phyloP scores from a whole-genome alignment of 2,888 invertebrate genomes.

The Galerucella nymphaeae region DNA sequence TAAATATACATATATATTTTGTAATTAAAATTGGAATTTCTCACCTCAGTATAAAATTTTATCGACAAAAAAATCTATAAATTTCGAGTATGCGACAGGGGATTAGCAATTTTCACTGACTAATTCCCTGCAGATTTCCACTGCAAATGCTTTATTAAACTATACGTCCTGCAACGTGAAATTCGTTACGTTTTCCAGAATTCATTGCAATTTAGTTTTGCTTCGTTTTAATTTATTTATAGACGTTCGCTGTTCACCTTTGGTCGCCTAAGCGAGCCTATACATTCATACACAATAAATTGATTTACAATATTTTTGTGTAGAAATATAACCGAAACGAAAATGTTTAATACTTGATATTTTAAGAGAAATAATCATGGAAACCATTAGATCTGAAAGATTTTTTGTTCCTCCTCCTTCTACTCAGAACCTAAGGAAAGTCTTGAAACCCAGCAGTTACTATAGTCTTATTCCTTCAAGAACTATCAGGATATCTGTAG shows the following conservation, averaged over 20 bases:
- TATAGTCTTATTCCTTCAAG: too few species aligned
- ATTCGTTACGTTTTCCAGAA: conserved; percentile 38
- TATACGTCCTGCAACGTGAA: conserved; percentile 35
- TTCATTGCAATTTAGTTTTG: conserved; percentile 34
- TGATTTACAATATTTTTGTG: neutral
- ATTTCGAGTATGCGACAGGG: conserved; percentile 42
- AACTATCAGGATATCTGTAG: too few species aligned
- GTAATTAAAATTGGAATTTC: conserved; percentile 7
- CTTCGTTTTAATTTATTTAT: conserved; percentile 34
- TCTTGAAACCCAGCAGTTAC: too few species aligned
- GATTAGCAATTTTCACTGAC: conserved; percentile 48
- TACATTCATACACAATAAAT: neutral
- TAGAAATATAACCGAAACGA: neutral
- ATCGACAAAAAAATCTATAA: conserved; percentile 39
- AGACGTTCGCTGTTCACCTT: neutral
- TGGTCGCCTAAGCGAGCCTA: neutral
- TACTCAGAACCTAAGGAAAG: too few species aligned
- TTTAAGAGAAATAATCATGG: too few species aligned
- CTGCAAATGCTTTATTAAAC: conserved; percentile 48
- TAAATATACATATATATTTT: too few species aligned
- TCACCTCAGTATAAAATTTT: conserved; percentile 21
- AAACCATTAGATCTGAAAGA: too few species aligned
- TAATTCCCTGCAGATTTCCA: conserved; percentile 47
- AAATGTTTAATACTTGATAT: neutral
- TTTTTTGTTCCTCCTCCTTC: too few species aligned